Base-by-base conservation (phyloP, 2,888 invertebrate genomes). In the Lymantria dispar region DNA sequence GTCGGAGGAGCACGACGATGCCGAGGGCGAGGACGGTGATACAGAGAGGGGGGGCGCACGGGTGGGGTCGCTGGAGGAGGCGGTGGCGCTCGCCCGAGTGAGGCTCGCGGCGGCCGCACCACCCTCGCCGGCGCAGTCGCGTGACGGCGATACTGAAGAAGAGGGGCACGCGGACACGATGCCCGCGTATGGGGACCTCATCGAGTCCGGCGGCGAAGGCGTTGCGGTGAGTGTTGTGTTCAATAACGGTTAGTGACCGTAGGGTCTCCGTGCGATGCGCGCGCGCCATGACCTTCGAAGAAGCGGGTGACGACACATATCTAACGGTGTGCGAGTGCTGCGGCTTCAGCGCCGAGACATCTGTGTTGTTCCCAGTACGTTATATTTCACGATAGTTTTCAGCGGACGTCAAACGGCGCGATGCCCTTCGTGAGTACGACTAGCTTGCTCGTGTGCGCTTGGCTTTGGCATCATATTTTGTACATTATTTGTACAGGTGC, bases 221-320 rank as follows among this genome's bases (percentile, higher is more conserved):
- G 71, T 75, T 64, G 73, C 83, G 85, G 85, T 84, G 83, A 84
- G 85, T 83, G 78, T 68, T 40, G 40, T 40, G 40, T 40, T 14
- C 7, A 38, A 9, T 12, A n/a, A 12, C 38, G 13, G 47, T 76
- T 85, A 87, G 88, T 88, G 84, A 67, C 62, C 74, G 73, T 70
- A 70, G 76, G 74, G 68, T 68, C 72, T 69, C 74, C 85, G 86
- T 64, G 80, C 81, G 81, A 85, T 85, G 89, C 90, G 88, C 87
- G 87, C 87, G 89, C 87, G 88, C 85, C 84, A 89, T 89, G 90
- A 88, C 87, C 89, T 87, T 88, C 86, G 90, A 88, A 78, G 85
- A 85, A 80, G 74, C 83, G 67, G 84, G 75, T 65, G 90, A 91
- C 80, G 85, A 88, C 78, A 83, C 86, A 77, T 87, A 87, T 77